phyloP scores from a whole-genome alignment of 2,113 vertebrate species.

The Mus spicilegus region DNA sequence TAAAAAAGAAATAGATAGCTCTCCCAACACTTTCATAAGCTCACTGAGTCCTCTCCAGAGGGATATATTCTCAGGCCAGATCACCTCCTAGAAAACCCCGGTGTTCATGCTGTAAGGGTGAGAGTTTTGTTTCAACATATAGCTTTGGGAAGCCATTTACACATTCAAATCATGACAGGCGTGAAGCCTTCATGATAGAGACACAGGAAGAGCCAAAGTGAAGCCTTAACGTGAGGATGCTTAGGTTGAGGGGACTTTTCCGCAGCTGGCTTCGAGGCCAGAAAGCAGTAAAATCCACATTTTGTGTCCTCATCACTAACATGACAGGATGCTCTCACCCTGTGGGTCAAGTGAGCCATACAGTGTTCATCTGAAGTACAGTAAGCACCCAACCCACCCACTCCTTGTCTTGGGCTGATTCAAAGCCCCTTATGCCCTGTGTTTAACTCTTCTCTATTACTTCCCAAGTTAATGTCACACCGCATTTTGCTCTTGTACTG shows the following conservation, averaged over 20 bases:
- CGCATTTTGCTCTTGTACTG: background rate
- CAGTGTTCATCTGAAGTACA: background rate
- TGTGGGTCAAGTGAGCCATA: fast-evolving
- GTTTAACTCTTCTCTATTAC: background rate
- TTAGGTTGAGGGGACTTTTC: background rate
- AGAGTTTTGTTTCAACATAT: background rate
- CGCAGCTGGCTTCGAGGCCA: background rate
- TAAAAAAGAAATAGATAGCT: background rate
- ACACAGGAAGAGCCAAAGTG: background rate
- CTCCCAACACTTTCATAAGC: background rate
- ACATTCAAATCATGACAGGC: background rate
- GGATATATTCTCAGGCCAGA: background rate
- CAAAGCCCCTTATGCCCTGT: background rate
- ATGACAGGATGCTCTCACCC: too few species aligned
- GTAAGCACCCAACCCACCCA: fast-evolving
- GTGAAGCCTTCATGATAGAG: background rate
- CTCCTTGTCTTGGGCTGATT: background rate
- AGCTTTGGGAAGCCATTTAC: background rate
- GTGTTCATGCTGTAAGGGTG: background rate
- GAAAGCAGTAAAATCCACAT: background rate
- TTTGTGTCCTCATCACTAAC: background rate
- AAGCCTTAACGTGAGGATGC: background rate
- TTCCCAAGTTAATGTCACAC: background rate
- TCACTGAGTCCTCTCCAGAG: background rate
- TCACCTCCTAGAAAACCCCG: background rate